Base-by-base conservation (phyloP, 2,888 invertebrate species). In the Synanthedon vespiformis region DNA sequence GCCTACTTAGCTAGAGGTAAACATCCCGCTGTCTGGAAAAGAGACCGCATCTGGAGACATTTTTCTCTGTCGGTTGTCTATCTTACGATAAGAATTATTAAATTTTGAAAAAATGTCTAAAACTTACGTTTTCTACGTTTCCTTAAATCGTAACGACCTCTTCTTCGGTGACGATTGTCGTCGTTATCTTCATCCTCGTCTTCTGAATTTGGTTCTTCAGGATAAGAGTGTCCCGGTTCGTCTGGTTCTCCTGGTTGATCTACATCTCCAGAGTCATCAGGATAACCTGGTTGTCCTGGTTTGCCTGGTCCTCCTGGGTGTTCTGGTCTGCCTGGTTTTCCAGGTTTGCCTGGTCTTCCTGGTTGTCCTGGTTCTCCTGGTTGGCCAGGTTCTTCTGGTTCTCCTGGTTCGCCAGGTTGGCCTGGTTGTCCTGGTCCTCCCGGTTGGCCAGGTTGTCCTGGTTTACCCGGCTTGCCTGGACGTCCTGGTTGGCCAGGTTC, bases 91-190 rank as follows among this genome's bases (percentile, higher is more conserved):
- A 4, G 1, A 22, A 5, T 22, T 22, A 6, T 34, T n/a, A n/a
- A 2, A 34, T 10, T 34, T 34, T 34, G 1, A 34, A 34, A 34
- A 34, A 34, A 34, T 44, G 4, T 13, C 2, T 44, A 44, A 3
- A 13, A 44, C 44, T 13, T 6, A 44, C 44, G 13, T 44, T 44
- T 44, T 14, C 44, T 44, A 44, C 44, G 44, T 44, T 16, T 52
- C 0, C 52, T 54, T 10, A 54, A 41, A 48, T 54, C 14, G 44
- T 44, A 44, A 44, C 54, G 41, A 52, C 12, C 22, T 34, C 5
- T n/a, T 34, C 16, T 12, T 44, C 1, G n/a, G 40, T 49, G 27
- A 8, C 12, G 49, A 10, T 14, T 27, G 1, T 53, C 49, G 10
- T 49, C 49, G 5, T 53, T 22, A 27, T 40, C 48, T 11, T 54